Evolutionary conservation across 2,113 vertebrate species (phyloP).

Genomic region (Scomber scombrus): DNA sequence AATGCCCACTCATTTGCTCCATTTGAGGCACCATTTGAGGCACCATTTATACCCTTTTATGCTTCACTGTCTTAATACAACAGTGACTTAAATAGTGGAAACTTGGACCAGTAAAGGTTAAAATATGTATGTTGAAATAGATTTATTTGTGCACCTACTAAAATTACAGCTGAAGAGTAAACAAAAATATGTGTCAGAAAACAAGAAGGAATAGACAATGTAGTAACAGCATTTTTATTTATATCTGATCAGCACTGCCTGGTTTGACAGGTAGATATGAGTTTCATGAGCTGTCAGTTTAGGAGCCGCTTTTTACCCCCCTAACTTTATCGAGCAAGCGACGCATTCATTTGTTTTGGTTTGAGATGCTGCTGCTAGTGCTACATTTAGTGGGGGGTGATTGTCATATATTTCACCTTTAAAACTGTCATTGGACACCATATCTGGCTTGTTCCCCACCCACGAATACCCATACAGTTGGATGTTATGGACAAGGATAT

Average conservation of each 20-base stretch:
- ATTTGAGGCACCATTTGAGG: slow-evolving; percentile 66
- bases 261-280: too few relatives aligned
- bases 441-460: neutral
- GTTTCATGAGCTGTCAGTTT: too few relatives aligned
- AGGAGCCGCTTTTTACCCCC: too few relatives aligned
- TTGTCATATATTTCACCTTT: neutral
- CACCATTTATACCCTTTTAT: slow-evolving; percentile 63
- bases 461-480: neutral
- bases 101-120: neutral
- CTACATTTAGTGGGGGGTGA: too few relatives aligned
- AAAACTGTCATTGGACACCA: neutral
- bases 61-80: slow-evolving; percentile 51
- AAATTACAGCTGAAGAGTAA: too few relatives aligned
- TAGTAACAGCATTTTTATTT: too few relatives aligned
- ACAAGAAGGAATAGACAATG: too few relatives aligned
- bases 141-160: neutral
- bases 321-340: too few relatives aligned
- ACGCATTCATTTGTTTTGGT: too few relatives aligned
- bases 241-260: too few relatives aligned
- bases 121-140: neutral
- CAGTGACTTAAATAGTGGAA: neutral
- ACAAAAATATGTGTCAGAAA: too few relatives aligned
- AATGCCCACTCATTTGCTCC: slow-evolving; percentile 70
- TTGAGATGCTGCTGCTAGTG: too few relatives aligned
- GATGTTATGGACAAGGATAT: neutral